Percentiles rank a stretch among this genome's conserved stretches.
phyloP scores from a whole-genome alignment of 2,888 invertebrate genomes.

The Spilarctia lutea region DNA sequence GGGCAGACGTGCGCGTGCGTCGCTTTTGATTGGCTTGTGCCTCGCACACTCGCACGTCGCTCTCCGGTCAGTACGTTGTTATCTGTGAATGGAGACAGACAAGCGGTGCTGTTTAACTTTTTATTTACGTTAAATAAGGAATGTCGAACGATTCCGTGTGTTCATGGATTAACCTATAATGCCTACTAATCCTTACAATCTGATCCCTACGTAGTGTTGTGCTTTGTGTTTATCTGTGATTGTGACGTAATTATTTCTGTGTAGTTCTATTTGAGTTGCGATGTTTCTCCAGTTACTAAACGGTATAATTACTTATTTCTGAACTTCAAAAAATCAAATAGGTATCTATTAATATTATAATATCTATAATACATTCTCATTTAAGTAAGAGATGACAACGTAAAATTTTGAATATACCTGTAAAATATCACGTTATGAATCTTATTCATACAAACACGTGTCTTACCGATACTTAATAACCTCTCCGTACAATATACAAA shows the following conservation, averaged over 20 bases:
- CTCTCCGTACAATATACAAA: constrained; percentile 22
- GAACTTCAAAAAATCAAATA: constrained; percentile 49
- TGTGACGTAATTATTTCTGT: constrained; percentile 77
- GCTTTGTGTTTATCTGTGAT: constrained; percentile 58
- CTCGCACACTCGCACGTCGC: constrained; percentile 34
- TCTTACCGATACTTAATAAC: constrained; percentile 13
- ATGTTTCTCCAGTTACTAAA: constrained; percentile 74
- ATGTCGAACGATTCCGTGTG: constrained; percentile 59
- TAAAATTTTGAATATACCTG: constrained; percentile 12
- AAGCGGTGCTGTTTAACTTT: constrained; percentile 65
- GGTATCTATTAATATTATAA: constrained; percentile 30
- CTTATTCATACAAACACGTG: constrained; percentile 18
- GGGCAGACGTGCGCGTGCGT: constrained; percentile 76
- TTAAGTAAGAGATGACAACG: no score
- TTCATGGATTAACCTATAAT: constrained; percentile 51
- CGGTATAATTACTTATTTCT: constrained; percentile 65
- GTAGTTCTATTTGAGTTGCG: constrained; percentile 75
- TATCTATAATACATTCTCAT: no score
- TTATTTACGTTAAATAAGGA: constrained; percentile 57
- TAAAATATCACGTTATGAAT: constrained; percentile 8
- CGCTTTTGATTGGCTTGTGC: constrained; percentile 56
- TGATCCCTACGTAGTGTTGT: constrained; percentile 59
- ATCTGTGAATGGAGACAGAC: constrained; percentile 79
- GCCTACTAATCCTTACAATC: constrained; percentile 24
- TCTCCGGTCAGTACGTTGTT: constrained; percentile 72